Evolutionary conservation across 2,888 invertebrate species (phyloP).

Genomic region (Cheilosia variabilis): DNA sequence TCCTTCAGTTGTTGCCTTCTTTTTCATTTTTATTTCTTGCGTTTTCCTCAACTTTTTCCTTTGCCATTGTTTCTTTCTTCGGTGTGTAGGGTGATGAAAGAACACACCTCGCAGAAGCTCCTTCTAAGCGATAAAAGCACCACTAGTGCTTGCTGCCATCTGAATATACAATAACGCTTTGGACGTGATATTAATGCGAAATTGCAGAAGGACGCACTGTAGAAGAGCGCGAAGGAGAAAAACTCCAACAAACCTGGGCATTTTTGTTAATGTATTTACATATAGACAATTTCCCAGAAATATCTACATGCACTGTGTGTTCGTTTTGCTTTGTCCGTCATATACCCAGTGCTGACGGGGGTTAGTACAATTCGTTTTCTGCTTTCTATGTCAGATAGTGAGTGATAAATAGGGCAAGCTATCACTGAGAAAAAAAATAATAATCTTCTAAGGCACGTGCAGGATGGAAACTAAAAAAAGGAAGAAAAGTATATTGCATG

Average conservation of each 20-base stretch:
- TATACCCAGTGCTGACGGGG: neutral
- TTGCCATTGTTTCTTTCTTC: conserved; percentile 3
- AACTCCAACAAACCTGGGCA: conserved; percentile 11
- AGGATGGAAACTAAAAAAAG: conserved; percentile 12
- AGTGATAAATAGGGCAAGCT: conserved; percentile 46
- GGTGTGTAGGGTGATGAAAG: conserved; percentile 31
- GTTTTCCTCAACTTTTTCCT: neutral
- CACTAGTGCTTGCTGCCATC: conserved; percentile 18
- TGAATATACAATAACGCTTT: conserved; percentile 53
- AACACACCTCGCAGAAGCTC: conserved; percentile 29
- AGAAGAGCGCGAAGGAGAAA: neutral
- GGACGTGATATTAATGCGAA: conserved; percentile 59
- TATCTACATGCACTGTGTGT: conserved; percentile 26
- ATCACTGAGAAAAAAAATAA: conserved; percentile 14
- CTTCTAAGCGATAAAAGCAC: conserved; percentile 18
- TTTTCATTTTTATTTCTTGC: conserved; percentile 8
- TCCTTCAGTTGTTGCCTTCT: conserved; percentile 24
- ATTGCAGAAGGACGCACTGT: conserved; percentile 25
- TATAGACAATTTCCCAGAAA: neutral
- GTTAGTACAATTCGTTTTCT: neutral
- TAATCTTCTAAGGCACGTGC: conserved; percentile 36
- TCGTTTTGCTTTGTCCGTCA: conserved; percentile 1
- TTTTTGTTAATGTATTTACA: conserved; percentile 12
- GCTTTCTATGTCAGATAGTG: conserved; percentile 15
- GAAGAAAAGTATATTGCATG: conserved; percentile 13